A percentile compares a stretch with the other conserved stretches of the same genome.
Conservation (phyloP, 2,113 vertebrate species). For the Carollia perspicillata region DNA sequence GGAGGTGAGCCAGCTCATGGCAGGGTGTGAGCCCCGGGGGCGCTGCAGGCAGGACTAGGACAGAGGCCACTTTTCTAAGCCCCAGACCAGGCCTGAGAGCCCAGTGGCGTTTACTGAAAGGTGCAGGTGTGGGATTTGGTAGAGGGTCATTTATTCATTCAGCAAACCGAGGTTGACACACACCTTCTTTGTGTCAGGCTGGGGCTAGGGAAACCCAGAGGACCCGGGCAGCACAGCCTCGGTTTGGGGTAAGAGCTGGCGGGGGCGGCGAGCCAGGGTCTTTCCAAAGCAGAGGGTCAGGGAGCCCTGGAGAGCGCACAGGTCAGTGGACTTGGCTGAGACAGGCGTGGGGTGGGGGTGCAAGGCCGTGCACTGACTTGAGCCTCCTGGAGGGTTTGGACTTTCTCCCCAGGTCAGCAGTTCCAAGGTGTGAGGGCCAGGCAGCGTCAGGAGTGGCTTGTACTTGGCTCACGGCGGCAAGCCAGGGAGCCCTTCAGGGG, state of each 20-base stretch:
- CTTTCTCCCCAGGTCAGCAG: not conserved
- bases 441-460: accelerated
- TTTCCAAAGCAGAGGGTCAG: not conserved
- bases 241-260: accelerated
- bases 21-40: no score
- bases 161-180: not conserved
- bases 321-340: not conserved
- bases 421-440: not conserved
- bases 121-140: not conserved
- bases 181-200: not conserved
- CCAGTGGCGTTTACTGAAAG: not conserved
- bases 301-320: not conserved
- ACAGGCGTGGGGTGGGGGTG: accelerated
- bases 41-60: not conserved
- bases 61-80: not conserved
- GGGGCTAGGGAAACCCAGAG: not conserved
- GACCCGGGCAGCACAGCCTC: not conserved
- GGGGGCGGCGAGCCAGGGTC: no score
- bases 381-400: not conserved
- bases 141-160: not conserved
- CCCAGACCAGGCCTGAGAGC: not conserved
- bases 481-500: accelerated
- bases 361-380: not conserved
- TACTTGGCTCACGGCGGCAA: not conserved
- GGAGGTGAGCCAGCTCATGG: accelerated